Evolutionary conservation across 2,888 invertebrate species (phyloP).

Genomic region (Hylaea fasciaria): DNA sequence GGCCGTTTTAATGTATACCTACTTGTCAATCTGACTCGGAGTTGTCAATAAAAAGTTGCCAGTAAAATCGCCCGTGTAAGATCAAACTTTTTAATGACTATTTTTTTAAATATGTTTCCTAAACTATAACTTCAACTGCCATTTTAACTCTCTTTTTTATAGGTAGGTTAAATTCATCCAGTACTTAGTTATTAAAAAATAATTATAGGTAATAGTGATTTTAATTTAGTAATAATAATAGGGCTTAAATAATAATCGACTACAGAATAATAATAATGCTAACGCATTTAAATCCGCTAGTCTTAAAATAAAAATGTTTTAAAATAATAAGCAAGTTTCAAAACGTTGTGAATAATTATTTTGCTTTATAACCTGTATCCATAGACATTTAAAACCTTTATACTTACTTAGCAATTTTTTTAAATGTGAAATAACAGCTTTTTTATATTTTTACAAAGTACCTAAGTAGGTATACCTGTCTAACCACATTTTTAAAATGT

Average conservation of each 20-base stretch:
- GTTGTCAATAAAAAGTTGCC: too few species aligned
- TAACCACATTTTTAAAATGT: too few species aligned
- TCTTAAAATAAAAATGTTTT: constrained; percentile 60
- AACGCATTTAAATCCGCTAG: constrained; percentile 70
- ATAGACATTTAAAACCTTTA: constrained; percentile 3
- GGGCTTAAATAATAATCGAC: constrained; percentile 31
- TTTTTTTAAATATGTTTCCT: constrained; percentile 1
- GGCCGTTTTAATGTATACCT: constrained; percentile 10
- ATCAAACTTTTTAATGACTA: not conserved
- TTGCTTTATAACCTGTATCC: constrained; percentile 5
- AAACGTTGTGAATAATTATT: constrained; percentile 19
- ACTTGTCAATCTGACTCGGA: not conserved
- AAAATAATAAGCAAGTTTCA: constrained; percentile 15
- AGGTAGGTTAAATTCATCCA: not conserved
- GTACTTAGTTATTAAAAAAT: constrained; percentile 1
- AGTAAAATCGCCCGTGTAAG: constrained; percentile 24
- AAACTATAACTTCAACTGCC: constrained; percentile 20
- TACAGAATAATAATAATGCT: constrained; percentile 42
- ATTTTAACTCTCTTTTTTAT: constrained; percentile 17
- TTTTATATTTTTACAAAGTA: too few species aligned
- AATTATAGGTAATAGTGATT: constrained; percentile 22
- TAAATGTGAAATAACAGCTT: too few species aligned
- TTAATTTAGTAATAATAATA: constrained; percentile 29
- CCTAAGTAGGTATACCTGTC: too few species aligned
- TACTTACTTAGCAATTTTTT: not conserved